Conservation (phyloP, 2,888 invertebrate species). For the Toxonevra muliebris region DNA sequence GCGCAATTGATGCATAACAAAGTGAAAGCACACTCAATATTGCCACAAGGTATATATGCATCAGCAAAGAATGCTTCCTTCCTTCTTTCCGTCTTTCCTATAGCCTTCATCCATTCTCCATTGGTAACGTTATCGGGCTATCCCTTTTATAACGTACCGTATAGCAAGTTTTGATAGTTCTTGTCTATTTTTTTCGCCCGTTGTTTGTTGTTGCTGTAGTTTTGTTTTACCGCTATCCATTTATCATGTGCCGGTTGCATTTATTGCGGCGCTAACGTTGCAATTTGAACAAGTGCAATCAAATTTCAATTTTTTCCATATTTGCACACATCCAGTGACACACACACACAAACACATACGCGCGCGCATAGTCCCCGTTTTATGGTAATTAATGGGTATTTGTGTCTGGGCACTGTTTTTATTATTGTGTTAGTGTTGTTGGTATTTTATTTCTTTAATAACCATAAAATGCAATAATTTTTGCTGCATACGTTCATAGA, state of each 20-base stretch:
- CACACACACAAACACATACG: neutral
- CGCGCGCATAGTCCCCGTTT: neutral
- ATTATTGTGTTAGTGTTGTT: slow-evolving; percentile 2
- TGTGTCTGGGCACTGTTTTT: neutral
- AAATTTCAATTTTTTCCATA: slow-evolving; percentile 10
- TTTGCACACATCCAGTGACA: neutral
- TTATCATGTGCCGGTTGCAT: slow-evolving; percentile 4
- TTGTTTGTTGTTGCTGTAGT: neutral
- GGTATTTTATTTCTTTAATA: slow-evolving; percentile 22
- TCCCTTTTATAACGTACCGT: neutral
- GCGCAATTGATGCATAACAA: too few species aligned
- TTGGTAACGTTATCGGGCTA: neutral
- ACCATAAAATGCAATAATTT: slow-evolving; percentile 30
- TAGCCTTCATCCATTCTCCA: too few species aligned
- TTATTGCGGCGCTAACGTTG: neutral
- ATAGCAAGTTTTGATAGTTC: neutral
- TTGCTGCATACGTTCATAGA: too few species aligned
- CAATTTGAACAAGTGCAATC: slow-evolving; percentile 23
- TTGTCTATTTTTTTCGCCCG: neutral
- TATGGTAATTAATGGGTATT: slow-evolving; percentile 20
- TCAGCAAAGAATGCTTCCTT: too few species aligned
- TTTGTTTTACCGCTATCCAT: neutral
- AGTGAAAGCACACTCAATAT: too few species aligned
- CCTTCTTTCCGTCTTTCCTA: too few species aligned
- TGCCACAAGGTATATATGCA: too few species aligned